Evolutionary conservation across 2,888 invertebrate genomes (phyloP).

Genomic region (Drosophila incognita): DNA sequence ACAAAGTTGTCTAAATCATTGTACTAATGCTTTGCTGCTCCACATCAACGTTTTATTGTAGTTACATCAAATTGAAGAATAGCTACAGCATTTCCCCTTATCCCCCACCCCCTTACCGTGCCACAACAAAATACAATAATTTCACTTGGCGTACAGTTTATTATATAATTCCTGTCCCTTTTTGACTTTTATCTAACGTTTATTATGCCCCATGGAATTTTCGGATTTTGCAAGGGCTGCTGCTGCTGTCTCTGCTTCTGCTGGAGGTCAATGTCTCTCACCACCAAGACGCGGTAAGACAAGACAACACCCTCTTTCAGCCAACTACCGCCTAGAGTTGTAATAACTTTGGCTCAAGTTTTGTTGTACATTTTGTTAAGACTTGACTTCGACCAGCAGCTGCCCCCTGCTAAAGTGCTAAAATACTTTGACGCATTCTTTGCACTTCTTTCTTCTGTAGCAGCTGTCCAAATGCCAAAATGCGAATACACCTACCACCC

Average conservation of each 20-base stretch:
- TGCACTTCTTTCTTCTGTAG: constrained; percentile 60
- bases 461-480: constrained; percentile 71
- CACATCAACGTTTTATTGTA: constrained; percentile 60
- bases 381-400: constrained; percentile 9
- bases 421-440: constrained; percentile 78
- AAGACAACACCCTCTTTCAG: constrained; percentile 16
- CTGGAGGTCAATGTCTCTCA: constrained; percentile 69
- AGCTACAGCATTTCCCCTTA: neutral
- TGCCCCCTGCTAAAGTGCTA: constrained; percentile 60
- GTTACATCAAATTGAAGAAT: constrained; percentile 50
- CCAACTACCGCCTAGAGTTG: constrained; percentile 56
- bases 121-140: constrained; percentile 62
- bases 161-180: constrained; percentile 80
- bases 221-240: constrained; percentile 60
- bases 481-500: constrained; percentile 39
- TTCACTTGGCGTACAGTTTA: constrained; percentile 74
- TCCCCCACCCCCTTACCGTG: neutral
- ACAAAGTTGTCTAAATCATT: constrained; percentile 32
- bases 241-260: neutral
- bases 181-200: constrained; percentile 81
- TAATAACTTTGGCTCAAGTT: constrained; percentile 74
- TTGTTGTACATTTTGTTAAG: constrained; percentile 59
- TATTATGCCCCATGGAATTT: constrained; percentile 80
- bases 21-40: constrained; percentile 16
- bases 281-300: constrained; percentile 42